Conservation (phyloP, 2,797 vertebrate species). For the Myripristis murdjan region DNA sequence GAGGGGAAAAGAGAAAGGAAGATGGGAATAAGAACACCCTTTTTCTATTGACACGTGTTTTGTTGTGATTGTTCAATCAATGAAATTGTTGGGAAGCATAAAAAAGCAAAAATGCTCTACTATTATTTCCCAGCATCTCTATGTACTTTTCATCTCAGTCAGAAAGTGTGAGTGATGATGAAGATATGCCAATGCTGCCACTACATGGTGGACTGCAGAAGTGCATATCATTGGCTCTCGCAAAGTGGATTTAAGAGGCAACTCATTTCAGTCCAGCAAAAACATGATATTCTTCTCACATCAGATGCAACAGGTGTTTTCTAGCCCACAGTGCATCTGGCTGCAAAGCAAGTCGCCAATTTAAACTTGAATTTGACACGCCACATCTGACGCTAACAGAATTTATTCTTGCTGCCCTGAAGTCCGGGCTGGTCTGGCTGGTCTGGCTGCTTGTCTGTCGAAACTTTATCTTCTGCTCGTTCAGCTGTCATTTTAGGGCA, state of each 20-base stretch:
- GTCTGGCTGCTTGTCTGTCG: not conserved
- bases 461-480: slow-evolving; percentile 1
- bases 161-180: slow-evolving; percentile 18
- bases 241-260: not conserved
- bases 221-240: slow-evolving; percentile 36
- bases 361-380: not conserved
- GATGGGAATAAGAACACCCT: not conserved
- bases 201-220: slow-evolving; percentile 55
- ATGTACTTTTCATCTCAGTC: not conserved
- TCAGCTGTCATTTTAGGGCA: not conserved
- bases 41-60: not conserved
- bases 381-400: not conserved
- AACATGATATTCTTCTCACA: too few relatives aligned
- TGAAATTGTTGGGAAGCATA: too few relatives aligned
- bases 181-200: slow-evolving; percentile 73
- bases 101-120: not conserved
- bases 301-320: too few relatives aligned
- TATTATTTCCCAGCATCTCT: too few relatives aligned
- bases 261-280: too few relatives aligned
- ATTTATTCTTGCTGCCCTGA: not conserved
- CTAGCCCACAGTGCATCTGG: too few relatives aligned
- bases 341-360: too few relatives aligned
- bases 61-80: not conserved
- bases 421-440: not conserved
- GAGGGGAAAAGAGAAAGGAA: not conserved